Conservation (phyloP, 2,797 vertebrate species). For the Rhadinocentrus ornatus region DNA sequence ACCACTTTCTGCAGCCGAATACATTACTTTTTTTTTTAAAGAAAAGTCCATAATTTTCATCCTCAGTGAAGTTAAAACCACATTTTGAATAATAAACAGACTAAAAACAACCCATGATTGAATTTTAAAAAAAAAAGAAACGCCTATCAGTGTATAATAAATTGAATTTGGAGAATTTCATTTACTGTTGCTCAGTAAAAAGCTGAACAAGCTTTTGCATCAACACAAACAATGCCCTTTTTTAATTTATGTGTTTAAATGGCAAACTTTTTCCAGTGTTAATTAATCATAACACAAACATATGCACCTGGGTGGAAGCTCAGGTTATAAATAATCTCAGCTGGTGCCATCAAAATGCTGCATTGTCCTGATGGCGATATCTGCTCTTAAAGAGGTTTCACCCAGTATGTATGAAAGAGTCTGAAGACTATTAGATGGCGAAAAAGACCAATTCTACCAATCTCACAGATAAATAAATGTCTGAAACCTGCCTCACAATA, state of each 20-base stretch:
- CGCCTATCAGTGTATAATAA: background rate
- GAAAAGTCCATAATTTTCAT: background rate
- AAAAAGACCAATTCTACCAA: conserved; percentile 7
- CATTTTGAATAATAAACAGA: background rate
- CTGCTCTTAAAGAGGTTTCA: background rate
- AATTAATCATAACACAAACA: conserved; percentile 2
- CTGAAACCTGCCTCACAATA: conserved; percentile 26
- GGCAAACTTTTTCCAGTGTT: background rate
- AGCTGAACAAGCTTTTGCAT: background rate
- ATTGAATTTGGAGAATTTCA: background rate
- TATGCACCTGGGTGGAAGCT: background rate
- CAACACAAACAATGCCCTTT: background rate
- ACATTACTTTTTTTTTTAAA: background rate
- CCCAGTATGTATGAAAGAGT: background rate
- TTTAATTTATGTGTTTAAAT: background rate
- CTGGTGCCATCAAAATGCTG: background rate
- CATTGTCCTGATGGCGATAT: no score
- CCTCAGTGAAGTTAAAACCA: background rate
- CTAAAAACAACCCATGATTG: no score
- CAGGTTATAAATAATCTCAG: conserved; percentile 2
- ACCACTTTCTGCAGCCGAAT: background rate
- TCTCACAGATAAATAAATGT: conserved; percentile 36
- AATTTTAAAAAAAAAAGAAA: background rate
- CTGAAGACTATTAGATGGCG: conserved; percentile 6
- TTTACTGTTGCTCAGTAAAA: background rate